Base-by-base conservation (phyloP, 2,797 vertebrate species). In the Chelon auratus region DNA sequence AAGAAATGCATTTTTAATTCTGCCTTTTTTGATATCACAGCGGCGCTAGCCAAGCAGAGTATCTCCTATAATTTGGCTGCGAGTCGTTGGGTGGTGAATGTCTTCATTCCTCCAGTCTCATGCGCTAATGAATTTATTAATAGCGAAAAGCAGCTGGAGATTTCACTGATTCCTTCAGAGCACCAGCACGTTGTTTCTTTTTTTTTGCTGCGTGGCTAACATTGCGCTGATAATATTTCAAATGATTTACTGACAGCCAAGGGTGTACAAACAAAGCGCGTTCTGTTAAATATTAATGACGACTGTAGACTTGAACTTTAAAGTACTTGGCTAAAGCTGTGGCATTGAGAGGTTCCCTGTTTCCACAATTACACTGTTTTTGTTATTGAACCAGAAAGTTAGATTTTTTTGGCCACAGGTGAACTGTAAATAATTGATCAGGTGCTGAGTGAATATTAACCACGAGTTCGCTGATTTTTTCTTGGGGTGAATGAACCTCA, bases 1-100 rank as follows among this genome's bases (percentile, higher is more conserved):
- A 74, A 52, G 51, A 36, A 66, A 87, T 81, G 76, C 74, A 80
- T 88, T 88, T 91, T 88, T 89, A 83, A 89, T 90, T 81, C 50
- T 47, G 60, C 62, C 39, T 71, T 78, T 88, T 84, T 62, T 80
- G 58, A 80, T 76, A 68, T 80, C 63, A 37, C 58, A 33, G 72
- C 72, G 33, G 9, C 50, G 67, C 80, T 47, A 74, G 66, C 87
- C 84, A 70, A 81, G 86, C 59, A 56, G 63, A 64, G 51, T 62
- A 71, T 83, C 73, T 86, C 59, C 55, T 53, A 64, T 85, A 77
- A 89, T 90, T 87, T 84, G 78, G 75, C 80, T 88, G 50, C 14
- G 3, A 81, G 72, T 85, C 63, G 36, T 22, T 43, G 72, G 73
- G 75, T 51, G 18, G 73, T 9, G 62, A 77, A 89, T 11, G 69